Evolutionary conservation across 2,888 invertebrate genomes (phyloP).

Genomic region (Panopea generosa): DNA sequence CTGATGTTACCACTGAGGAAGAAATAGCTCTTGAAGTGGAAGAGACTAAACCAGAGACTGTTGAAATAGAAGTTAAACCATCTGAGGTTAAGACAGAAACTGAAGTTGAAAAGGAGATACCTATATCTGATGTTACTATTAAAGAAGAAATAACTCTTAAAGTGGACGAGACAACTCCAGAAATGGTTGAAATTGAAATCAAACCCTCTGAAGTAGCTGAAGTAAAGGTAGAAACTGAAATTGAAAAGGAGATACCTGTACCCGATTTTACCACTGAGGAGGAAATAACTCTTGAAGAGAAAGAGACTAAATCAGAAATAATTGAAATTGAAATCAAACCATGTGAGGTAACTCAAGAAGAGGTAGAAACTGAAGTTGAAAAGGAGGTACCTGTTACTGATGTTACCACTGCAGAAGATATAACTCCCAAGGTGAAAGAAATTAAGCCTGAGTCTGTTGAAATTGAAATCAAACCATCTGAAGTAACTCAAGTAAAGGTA

Average conservation of each 20-base stretch:
- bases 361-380: too few relatives aligned
- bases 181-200: constrained; percentile 14
- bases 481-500: too few relatives aligned
- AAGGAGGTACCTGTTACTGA: constrained; percentile 11
- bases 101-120: constrained; percentile 19
- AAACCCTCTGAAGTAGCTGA: constrained; percentile 25
- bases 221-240: constrained; percentile 13
- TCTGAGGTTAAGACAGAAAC: constrained; percentile 8
- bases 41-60: constrained; percentile 26
- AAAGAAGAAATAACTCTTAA: constrained; percentile 19
- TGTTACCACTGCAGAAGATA: constrained; percentile 11
- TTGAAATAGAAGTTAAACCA: constrained; percentile 30
- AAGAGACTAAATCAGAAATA: constrained; percentile 1
- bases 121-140: constrained; percentile 13
- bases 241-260: background rate
- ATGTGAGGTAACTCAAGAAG: too few relatives aligned
- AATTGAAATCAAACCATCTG: too few relatives aligned
- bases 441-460: too few relatives aligned
- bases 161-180: constrained; percentile 16
- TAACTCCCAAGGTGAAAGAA: constrained; percentile 21
- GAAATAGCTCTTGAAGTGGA: constrained; percentile 19
- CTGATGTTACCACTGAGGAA: constrained; percentile 12
- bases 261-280: too few relatives aligned
- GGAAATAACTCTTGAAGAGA: constrained; percentile 7
- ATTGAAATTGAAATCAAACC: constrained; percentile 59